phyloP scores from a whole-genome alignment of 2,113 vertebrate species.

The Aix galericulata region DNA sequence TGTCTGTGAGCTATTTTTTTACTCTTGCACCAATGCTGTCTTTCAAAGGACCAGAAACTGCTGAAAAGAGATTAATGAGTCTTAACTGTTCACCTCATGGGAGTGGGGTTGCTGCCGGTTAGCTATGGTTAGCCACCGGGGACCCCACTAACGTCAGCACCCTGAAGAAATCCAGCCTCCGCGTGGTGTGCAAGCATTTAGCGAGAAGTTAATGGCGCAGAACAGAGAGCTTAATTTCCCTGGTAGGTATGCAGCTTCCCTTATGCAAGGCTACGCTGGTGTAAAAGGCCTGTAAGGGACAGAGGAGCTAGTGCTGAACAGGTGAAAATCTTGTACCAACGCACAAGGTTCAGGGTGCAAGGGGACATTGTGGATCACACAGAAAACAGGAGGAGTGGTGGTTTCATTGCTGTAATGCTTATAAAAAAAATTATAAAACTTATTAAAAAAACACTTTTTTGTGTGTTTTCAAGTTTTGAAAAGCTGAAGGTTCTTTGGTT shows the following conservation, averaged over 20 bases:
- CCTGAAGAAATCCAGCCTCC: not conserved
- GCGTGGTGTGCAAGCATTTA: not conserved
- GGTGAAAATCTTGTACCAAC: constrained; percentile 23
- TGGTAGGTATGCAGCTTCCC: not conserved
- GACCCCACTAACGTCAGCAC: constrained; percentile 19
- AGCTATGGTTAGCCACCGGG: constrained; percentile 44
- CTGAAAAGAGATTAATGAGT: constrained; percentile 33
- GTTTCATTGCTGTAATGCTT: not conserved
- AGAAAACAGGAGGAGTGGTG: not conserved
- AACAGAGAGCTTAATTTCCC: not conserved
- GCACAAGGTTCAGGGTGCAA: not conserved
- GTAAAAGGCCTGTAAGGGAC: not conserved
- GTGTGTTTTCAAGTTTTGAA: not conserved
- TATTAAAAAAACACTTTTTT: no score
- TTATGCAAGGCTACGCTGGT: not conserved
- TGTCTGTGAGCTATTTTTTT: constrained; percentile 55
- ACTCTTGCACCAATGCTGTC: constrained; percentile 15
- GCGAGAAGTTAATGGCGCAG: not conserved
- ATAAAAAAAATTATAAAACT: not conserved
- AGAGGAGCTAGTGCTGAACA: constrained; percentile 1
- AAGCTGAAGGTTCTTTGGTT: not conserved
- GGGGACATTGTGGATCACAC: not conserved
- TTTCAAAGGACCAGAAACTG: constrained; percentile 45
- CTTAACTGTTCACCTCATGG: not conserved
- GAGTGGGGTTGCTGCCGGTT: constrained; percentile 5